Percentiles rank a stretch among this genome's conserved stretches.
These are phyloP conservation scores for Elmis aenea DNA, from an alignment of 2,888 invertebrate genomes.

Conservation along the genomic window DNA sequence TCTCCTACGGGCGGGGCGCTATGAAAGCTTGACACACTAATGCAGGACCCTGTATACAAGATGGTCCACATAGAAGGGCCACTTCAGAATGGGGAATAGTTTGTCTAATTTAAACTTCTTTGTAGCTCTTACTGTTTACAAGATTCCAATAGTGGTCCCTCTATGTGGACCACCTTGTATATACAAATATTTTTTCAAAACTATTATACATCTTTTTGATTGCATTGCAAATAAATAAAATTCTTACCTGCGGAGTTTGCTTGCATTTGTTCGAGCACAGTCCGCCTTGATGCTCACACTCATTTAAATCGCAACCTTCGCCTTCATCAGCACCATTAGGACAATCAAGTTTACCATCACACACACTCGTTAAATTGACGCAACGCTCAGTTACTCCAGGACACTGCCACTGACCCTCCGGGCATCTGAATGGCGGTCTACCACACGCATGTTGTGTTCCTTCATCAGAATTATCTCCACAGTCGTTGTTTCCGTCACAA, in stretches of 20 bases:
- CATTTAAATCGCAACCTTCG: conserved; percentile 76
- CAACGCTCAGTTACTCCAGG: conserved; percentile 77
- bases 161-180: no score
- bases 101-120: no score
- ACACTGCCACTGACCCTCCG: conserved; percentile 78
- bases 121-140: no score
- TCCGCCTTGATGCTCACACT: conserved; percentile 69
- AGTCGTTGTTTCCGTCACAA: conserved; percentile 91
- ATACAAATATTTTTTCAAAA: conserved; percentile 1
- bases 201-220: no score
- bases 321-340: conserved; percentile 95
- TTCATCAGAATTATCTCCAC: conserved; percentile 88
- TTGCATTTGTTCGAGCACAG: conserved; percentile 81
- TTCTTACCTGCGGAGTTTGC: conserved; percentile 63
- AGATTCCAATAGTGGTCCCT: no score
- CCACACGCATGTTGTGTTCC: conserved; percentile 74
- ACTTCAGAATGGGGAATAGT: no score
- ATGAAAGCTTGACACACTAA: no score
- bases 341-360: conserved; percentile 83
- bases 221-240: conserved; percentile 1
- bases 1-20: no score
- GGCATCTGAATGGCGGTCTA: conserved; percentile 73
- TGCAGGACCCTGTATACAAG: no score
- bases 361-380: conserved; percentile 81
- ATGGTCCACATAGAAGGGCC: no score